phyloP scores from a whole-genome alignment of 2,113 vertebrate species.

The Mixornis gularis region DNA sequence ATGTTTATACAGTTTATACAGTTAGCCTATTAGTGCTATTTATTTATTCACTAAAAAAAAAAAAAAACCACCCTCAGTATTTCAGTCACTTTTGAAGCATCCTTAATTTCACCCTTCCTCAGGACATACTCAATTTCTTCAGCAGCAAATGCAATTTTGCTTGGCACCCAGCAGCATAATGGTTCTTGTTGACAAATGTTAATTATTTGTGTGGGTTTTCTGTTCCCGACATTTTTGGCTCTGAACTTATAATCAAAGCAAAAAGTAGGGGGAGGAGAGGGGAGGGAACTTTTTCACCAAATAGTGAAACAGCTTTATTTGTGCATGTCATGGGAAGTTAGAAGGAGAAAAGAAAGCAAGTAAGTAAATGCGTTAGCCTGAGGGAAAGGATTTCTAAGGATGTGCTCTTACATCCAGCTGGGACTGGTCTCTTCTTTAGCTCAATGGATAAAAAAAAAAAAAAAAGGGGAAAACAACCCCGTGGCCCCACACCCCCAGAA shows the following conservation, averaged over 20 bases:
- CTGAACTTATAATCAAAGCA: constrained; percentile 44
- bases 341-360: constrained; percentile 41
- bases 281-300: not conserved
- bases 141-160: constrained; percentile 21
- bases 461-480: not conserved
- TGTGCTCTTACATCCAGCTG: constrained; percentile 40
- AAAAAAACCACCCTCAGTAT: not conserved
- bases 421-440: constrained; percentile 28
- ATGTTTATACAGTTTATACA: not conserved
- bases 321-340: constrained; percentile 40
- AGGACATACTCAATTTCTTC: not conserved
- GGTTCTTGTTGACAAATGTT: constrained; percentile 53
- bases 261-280: not conserved
- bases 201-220: constrained; percentile 50
- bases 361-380: constrained; percentile 20
- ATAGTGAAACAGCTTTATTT: constrained; percentile 51
- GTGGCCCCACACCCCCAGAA: not conserved
- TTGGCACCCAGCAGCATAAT: constrained; percentile 21
- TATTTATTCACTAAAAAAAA: not conserved
- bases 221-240: constrained; percentile 1
- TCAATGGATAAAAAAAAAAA: not conserved
- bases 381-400: constrained; percentile 48
- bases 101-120: constrained; percentile 11
- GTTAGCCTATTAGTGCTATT: not conserved
- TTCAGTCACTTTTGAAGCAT: constrained; percentile 2